Conservation (phyloP, 1,140 invertebrate species). For the Anastatus disparis region DNA sequence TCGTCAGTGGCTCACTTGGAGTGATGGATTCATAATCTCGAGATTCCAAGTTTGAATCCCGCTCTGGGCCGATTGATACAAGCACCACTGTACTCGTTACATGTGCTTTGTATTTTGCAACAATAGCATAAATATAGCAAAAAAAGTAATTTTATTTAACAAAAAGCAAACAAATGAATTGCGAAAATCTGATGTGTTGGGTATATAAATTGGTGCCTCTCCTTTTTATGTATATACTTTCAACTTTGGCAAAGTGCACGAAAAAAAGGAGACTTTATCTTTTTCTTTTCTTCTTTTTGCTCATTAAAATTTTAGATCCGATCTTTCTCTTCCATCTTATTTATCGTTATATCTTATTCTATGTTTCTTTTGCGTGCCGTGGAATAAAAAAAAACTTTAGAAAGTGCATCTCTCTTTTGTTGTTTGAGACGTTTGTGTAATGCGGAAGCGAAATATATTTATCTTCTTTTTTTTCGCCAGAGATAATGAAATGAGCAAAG, state of each 20-base stretch:
- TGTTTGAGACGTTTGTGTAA: not conserved
- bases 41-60: too few relatives aligned
- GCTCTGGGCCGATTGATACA: too few relatives aligned
- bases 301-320: slow-evolving; percentile 24
- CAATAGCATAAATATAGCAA: too few relatives aligned
- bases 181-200: too few relatives aligned
- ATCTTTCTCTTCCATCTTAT: slow-evolving; percentile 2
- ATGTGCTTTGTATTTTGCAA: too few relatives aligned
- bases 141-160: too few relatives aligned
- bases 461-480: not conserved
- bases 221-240: too few relatives aligned
- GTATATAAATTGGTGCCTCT: too few relatives aligned
- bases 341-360: slow-evolving; percentile 9
- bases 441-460: slow-evolving; percentile 19
- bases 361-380: not conserved
- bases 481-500: not conserved
- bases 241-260: not conserved
- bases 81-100: too few relatives aligned
- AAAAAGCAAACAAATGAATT: too few relatives aligned
- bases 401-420: slow-evolving; percentile 11
- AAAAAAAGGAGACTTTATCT: not conserved
- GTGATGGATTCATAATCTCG: too few relatives aligned
- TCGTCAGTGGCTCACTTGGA: too few relatives aligned
- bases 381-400: slow-evolving; percentile 5
- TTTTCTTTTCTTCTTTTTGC: not conserved